Percentiles rank a stretch among this genome's conserved stretches.
phyloP scores from a whole-genome alignment of 2,888 invertebrate genomes.

The Dendrolimus houi region DNA sequence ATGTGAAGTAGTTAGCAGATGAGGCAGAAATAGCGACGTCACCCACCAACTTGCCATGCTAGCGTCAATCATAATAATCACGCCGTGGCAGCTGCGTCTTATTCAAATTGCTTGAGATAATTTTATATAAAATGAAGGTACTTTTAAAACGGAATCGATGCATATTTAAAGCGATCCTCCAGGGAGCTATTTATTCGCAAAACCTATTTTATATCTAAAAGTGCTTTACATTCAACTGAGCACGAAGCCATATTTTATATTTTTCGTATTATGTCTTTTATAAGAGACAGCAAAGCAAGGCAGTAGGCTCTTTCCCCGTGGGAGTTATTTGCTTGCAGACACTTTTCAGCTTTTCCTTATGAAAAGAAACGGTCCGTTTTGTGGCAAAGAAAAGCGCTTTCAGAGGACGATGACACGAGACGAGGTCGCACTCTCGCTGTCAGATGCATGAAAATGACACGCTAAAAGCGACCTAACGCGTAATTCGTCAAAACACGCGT shows the following conservation, averaged over 20 bases:
- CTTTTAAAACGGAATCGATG: no score
- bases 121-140: neutral
- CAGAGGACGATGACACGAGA: constrained; percentile 75
- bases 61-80: constrained; percentile 53
- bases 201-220: neutral
- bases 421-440: constrained; percentile 70
- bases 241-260: constrained; percentile 44
- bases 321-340: constrained; percentile 75
- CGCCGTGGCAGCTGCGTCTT: constrained; percentile 37
- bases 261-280: constrained; percentile 55
- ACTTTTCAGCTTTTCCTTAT: constrained; percentile 75
- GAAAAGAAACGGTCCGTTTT: constrained; percentile 75
- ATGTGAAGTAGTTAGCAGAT: constrained; percentile 56
- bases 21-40: constrained; percentile 47
- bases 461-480: constrained; percentile 65
- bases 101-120: constrained; percentile 10
- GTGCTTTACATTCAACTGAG: constrained; percentile 22
- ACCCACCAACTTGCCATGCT: constrained; percentile 51
- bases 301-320: constrained; percentile 72
- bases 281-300: constrained; percentile 62
- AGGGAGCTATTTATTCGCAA: no score
- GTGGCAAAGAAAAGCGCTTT: constrained; percentile 74
- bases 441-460: constrained; percentile 63
- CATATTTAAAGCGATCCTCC: no score
- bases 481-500: constrained; percentile 62